phyloP scores from a whole-genome alignment of 2,113 vertebrate species.

The Aythya baeri region DNA sequence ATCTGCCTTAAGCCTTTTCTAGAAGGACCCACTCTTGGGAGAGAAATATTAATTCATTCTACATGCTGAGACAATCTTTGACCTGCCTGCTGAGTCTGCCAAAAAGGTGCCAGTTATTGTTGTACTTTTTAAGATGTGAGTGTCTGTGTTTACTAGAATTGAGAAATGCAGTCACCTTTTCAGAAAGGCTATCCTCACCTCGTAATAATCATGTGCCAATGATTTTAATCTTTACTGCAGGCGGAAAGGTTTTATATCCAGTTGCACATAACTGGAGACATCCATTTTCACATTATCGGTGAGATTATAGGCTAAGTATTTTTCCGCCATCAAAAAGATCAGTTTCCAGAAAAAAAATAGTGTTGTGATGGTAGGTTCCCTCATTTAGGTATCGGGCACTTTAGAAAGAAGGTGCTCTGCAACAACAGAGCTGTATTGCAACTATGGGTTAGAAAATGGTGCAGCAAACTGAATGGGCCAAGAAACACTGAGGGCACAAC shows the following conservation, averaged over 20 bases:
- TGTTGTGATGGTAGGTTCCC: neutral
- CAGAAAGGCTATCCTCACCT: conserved; percentile 14
- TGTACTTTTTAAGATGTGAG: conserved; percentile 10
- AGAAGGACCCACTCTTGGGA: conserved; percentile 46
- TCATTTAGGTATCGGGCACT: neutral
- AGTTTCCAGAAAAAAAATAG: neutral
- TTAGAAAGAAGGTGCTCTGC: neutral
- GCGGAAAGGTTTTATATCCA: neutral
- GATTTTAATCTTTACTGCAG: neutral
- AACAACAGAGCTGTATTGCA: neutral
- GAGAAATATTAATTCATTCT: conserved; percentile 43
- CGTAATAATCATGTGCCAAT: neutral
- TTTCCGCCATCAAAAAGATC: neutral
- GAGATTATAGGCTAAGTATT: neutral
- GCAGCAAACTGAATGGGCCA: neutral
- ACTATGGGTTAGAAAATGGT: neutral
- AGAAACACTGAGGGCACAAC: rapidly evolving
- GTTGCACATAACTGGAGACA: neutral
- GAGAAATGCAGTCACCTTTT: conserved; percentile 37
- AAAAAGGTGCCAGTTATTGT: conserved; percentile 54
- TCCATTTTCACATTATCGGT: neutral
- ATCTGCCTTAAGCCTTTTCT: conserved; percentile 61
- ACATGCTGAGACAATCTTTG: conserved; percentile 63
- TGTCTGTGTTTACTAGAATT: conserved; percentile 32
- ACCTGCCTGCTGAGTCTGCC: conserved; percentile 61